Evolutionary conservation across 2,888 invertebrate genomes (phyloP), one percentile per base, ranked within the genome.

Genomic region (Malacosoma neustria): DNA sequence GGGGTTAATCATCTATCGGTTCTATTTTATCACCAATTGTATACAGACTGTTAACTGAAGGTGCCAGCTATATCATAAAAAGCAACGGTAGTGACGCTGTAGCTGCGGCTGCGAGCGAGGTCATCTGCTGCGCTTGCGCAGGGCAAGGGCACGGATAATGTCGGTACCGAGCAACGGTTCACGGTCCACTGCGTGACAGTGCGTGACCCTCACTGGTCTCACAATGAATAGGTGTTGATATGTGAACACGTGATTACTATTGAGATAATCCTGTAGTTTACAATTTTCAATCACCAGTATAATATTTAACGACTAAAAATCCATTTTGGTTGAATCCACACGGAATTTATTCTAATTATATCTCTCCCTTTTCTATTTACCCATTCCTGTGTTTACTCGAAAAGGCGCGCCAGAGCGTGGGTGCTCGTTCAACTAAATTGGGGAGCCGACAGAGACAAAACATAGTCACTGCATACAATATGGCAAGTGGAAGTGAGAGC

Each of bases 291-390:
- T n/a, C n/a, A n/a, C n/a, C n/a, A n/a, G n/a, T n/a, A n/a, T n/a
- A n/a, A n/a, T 33, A 29, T 15, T 33, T 35, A 36, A 37, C 33
- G 32, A 40, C 37, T 45, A 49, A 37, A 54, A 54, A 40, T 39
- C 43, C 45, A 50, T 48, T 54, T 48, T 43, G 48, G 51, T 47
- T 54, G 59, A 64, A 66, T 63, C 59, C 58, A 62, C 57, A 60
- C 60, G 61, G 69, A 70, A 70, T 79, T 74, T 68, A 72, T 81
- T 84, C 82, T 84, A 81, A 84, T 84, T 82, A 81, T 82, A 81
- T 63, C 74, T 69, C 75, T 73, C 72, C 72, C 73, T 74, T 72
- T 73, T 72, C 74, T 84, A 82, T 84, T 82, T 82, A 68, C 67
- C 61, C 70, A 79, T 79, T 73, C 70, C 72, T 61, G 63, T 85